Base-by-base conservation (phyloP, 1,140 invertebrate genomes). In the Drosophila nasuta region DNA sequence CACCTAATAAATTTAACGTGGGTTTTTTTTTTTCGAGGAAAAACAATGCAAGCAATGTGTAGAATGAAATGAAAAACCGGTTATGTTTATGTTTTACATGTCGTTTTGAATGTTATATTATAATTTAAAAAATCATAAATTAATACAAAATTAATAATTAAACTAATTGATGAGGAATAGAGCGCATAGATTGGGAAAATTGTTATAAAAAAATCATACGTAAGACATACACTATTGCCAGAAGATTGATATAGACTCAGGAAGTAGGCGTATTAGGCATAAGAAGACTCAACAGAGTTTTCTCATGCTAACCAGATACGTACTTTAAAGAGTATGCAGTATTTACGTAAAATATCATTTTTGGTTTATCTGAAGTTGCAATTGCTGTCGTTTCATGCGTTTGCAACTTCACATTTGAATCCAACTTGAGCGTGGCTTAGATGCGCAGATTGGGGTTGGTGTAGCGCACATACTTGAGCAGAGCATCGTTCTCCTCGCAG, bases 401-500 rank as follows among this genome's bases (percentile, higher is more conserved):
- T 30, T 13, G 41, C 41, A 43, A 75, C 52, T 78, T 17, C 65
- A 62, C 52, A 60, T 35, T 56, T 46, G 17, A 56, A 51, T 49
- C 43, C 57, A 63, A 30, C 45, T 46, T 33, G 49, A 63, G 51
- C 66, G 13, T 38, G 10, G 43, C 43, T 79, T 95, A 96, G 81
- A 96, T 93, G 79, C 95, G 94, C 60, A 97, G 92, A 77, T 95
- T 95, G 28, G 96, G 96, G 91, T 96, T 96, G 58, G 95, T 96
- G 90, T 95, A 96, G 77, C 95, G 94, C 38, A 96, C 95, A 92
- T 97, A 97, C 94, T 96, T 96, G 15, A 97, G 91, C 4, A 97
- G 94, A 15, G 95, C 94, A 66, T 96, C 96, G 87, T 96, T 97
- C 79, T 97, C 96, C 92, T 97, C 96, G 88, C 96, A 97, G 13